Conservation (phyloP, 2,797 vertebrate genomes). For the Arnoldichthys spilopterus region DNA sequence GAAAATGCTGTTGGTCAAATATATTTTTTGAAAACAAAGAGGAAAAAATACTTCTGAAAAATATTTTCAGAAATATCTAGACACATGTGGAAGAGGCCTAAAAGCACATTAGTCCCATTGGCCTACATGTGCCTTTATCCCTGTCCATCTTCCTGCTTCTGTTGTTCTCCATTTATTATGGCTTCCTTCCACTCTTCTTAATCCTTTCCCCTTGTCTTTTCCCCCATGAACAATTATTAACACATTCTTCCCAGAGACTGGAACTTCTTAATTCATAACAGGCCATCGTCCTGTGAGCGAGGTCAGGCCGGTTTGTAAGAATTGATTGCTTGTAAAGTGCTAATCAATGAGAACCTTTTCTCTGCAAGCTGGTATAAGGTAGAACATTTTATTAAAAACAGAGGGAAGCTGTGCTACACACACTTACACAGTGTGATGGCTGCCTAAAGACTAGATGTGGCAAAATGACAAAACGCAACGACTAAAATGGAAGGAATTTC, state of each 20-base stretch:
- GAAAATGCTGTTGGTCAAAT: neutral
- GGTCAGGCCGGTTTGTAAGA: conserved; percentile 78
- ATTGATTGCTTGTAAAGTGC: conserved; percentile 80
- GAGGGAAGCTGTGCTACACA: conserved; percentile 52
- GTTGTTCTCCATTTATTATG: conserved; percentile 39
- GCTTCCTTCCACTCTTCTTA: conserved; percentile 33
- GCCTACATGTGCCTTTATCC: conserved; percentile 13
- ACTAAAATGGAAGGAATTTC: conserved; percentile 32
- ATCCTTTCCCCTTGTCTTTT: conserved; percentile 64
- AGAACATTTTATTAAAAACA: conserved; percentile 70
- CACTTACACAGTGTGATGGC: conserved; percentile 59
- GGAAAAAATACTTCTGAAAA: neutral
- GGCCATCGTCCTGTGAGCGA: conserved; percentile 59
- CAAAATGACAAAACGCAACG: conserved; percentile 48
- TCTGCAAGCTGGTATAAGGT: conserved; percentile 71
- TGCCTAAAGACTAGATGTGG: conserved; percentile 57
- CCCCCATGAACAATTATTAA: conserved; percentile 73
- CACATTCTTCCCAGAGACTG: conserved; percentile 70
- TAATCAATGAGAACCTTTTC: conserved; percentile 81
- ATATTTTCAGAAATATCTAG: neutral
- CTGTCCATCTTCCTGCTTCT: conserved; percentile 30
- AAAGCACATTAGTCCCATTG: conserved; percentile 22
- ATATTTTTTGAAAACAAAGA: neutral
- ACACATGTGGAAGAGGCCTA: neutral
- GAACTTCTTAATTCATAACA: conserved; percentile 69